A percentile compares a stretch with the other conserved stretches of the same genome.
Evolutionary conservation across 2,888 invertebrate species (phyloP).

Genomic region (Melolontha melolontha): DNA sequence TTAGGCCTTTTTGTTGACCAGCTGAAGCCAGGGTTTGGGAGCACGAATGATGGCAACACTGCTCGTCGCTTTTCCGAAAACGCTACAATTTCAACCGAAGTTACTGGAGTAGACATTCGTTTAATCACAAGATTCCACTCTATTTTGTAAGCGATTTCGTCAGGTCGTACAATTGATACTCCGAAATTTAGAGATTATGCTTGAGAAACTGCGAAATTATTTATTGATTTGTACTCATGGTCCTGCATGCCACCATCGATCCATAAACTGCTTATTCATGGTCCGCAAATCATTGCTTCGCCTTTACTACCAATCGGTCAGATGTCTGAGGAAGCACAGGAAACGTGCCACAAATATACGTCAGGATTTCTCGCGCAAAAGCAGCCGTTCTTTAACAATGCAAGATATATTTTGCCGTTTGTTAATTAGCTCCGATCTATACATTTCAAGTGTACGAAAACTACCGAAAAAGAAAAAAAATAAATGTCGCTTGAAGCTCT

Average conservation of each 20-base stretch:
- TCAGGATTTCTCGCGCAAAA: no score
- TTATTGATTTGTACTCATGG: slow-evolving; percentile 47
- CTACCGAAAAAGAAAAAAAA: slow-evolving; percentile 22
- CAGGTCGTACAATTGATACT: not conserved
- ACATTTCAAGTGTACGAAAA: slow-evolving; percentile 25
- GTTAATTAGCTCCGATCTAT: not conserved
- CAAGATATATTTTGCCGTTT: no score
- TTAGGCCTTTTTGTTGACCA: slow-evolving; percentile 8
- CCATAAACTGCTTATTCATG: no score
- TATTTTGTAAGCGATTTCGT: slow-evolving; percentile 17
- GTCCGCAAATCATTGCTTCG: no score
- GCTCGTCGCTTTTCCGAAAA: no score
- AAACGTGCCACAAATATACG: slow-evolving; percentile 12
- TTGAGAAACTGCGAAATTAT: slow-evolving; percentile 27
- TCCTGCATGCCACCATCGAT: no score
- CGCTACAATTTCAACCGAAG: no score
- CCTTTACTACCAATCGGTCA: not conserved
- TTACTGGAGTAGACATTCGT: no score
- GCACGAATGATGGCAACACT: slow-evolving; percentile 47
- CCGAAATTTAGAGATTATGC: slow-evolving; percentile 24
- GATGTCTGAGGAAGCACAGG: slow-evolving; percentile 5
- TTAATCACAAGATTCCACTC: no score
- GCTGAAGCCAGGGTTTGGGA: slow-evolving; percentile 44
- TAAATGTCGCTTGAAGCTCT: no score
- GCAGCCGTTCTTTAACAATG: no score